A percentile compares a stretch with the other conserved stretches of the same genome.
phyloP scores from a whole-genome alignment of 1,140 invertebrate species.

The Nylanderia fulva region DNA sequence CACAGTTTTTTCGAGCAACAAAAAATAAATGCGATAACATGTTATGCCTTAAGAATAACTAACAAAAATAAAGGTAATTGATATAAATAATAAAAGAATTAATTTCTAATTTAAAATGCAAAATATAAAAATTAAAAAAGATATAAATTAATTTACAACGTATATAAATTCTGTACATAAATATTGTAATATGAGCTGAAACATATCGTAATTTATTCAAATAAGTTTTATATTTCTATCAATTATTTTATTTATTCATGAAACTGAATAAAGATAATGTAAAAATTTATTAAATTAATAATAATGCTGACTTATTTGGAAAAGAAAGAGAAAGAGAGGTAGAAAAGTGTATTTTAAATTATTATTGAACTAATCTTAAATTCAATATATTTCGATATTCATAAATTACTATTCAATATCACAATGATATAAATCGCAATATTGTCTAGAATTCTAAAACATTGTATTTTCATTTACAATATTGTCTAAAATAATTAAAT shows the following conservation, averaged over 20 bases:
- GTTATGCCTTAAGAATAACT: background rate
- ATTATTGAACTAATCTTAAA: too few species aligned
- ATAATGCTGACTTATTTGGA: background rate
- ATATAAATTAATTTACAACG: background rate
- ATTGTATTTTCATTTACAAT: too few species aligned
- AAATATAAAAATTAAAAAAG: background rate
- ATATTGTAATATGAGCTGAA: background rate
- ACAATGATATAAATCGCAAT: too few species aligned
- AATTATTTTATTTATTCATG: conserved; percentile 14
- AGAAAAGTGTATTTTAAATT: too few species aligned
- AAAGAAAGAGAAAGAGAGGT: too few species aligned
- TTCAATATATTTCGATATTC: too few species aligned
- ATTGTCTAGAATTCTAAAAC: too few species aligned
- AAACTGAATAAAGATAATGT: background rate
- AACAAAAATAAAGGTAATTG: background rate
- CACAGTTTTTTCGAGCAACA: background rate
- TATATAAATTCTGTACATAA: conserved; percentile 7
- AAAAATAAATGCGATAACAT: conserved; percentile 11
- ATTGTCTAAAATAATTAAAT: conserved; percentile 36
- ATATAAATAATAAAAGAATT: background rate
- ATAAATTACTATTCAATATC: too few species aligned
- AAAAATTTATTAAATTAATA: conserved; percentile 12
- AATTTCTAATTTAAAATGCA: background rate
- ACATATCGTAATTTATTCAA: conserved; percentile 3
- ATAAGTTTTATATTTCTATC: background rate